Evolutionary conservation across 2,888 invertebrate genomes (phyloP), one percentile per base, ranked within the genome.

Genomic region (Acholoe squamosa): DNA sequence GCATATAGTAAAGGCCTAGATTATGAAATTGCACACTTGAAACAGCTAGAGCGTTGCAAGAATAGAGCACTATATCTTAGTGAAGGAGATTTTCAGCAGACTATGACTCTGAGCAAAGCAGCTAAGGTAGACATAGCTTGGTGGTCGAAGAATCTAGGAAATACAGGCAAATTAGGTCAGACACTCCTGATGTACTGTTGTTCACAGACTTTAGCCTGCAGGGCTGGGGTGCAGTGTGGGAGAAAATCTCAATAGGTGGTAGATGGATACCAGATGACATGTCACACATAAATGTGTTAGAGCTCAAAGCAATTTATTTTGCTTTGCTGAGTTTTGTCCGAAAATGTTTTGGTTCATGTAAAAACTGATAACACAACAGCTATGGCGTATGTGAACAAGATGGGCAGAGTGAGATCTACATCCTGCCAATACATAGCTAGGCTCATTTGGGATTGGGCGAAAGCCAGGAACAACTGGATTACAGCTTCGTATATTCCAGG

Each of bases 311-410:
- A 16, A 71, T 71, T 28, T n/a, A 28, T n/a, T 71, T 71, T n/a
- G 25, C 28, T 25, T 28, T 71, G 0, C 3, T n/a, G 71, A 71
- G 71, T 71, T 16, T 71, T 16, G 19, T 22, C 3, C 14, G 25
- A 28, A 28, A 71, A 71, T 28, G 25, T 0, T 3, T 25, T n/a
- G 14, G 16, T 71, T 25, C 71, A 71, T 25, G 25, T 71, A n/a
- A 22, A 28, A 5, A 71, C 71, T 28, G 71, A 71, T 28, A 71
- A 71, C 71, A 71, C 71, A 14, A 71, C 71, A 71, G 71, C 71
- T 3, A 0, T 71, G 25, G 71, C 71, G 14, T 71, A 71, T 25
- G 71, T 71, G 3, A 71, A 28, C 0, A 71, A 71, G 14, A 1
- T 7, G 16, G 71, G 71, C 1, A 28, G 71, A 16, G 71, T 71